A percentile compares a stretch with the other conserved stretches of the same genome.
Conservation (phyloP, 2,888 invertebrate species). For the Gymnocheta viridis region DNA sequence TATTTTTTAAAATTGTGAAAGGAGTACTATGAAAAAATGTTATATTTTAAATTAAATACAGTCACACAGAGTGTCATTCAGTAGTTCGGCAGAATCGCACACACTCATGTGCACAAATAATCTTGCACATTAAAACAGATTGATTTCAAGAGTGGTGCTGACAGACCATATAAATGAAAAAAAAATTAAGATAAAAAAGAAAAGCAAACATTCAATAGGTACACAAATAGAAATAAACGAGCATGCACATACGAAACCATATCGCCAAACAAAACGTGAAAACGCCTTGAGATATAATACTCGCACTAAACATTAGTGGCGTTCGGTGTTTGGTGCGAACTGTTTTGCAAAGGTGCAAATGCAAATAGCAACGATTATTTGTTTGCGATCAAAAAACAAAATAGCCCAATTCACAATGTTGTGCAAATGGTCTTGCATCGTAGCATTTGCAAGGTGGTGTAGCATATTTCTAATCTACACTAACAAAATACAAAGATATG, state of each 20-base stretch:
- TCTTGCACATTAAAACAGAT: slow-evolving; percentile 29
- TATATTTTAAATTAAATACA: neutral
- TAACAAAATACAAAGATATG: no score
- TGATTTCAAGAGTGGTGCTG: slow-evolving; percentile 34
- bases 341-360: no score
- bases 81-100: neutral
- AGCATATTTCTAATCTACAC: no score
- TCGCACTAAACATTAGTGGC: no score
- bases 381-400: no score
- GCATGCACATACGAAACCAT: neutral
- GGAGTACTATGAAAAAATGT: neutral
- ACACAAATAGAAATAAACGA: neutral
- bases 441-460: no score
- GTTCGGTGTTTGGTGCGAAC: no score
- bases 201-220: neutral
- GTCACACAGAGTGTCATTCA: neutral
- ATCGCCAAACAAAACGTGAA: neutral
- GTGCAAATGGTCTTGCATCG: no score
- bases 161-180: slow-evolving; percentile 9
- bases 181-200: slow-evolving; percentile 7
- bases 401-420: no score
- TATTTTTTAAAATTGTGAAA: neutral
- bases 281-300: no score
- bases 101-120: neutral
- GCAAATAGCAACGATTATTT: no score